These are phyloP conservation scores for Sipunculus nudus DNA, from an alignment of 2,888 invertebrate species.

Conservation along the genomic window DNA sequence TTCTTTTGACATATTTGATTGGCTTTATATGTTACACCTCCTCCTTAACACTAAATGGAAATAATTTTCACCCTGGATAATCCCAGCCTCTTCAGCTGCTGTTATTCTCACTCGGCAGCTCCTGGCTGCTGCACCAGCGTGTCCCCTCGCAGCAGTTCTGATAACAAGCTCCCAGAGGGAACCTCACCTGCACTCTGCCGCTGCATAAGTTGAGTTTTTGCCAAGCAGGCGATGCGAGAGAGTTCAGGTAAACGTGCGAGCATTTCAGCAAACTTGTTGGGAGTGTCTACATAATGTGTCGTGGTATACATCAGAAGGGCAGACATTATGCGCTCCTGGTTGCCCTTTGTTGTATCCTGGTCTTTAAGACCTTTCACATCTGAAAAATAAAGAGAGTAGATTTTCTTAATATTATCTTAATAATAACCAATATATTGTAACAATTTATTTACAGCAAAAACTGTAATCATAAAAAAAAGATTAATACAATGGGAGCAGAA, in stretches of 20 bases:
- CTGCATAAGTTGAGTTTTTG: constrained; percentile 74
- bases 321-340: constrained; percentile 92
- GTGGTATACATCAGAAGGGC: constrained; percentile 91
- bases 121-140: constrained; percentile 27
- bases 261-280: constrained; percentile 94
- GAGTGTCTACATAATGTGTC: constrained; percentile 89
- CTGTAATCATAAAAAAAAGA: no score
- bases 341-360: constrained; percentile 91
- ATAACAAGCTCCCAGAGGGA: constrained; percentile 90
- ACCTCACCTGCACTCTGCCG: constrained; percentile 90
- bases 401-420: background rate
- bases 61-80: no score
- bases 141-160: constrained; percentile 88
- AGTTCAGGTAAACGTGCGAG: constrained; percentile 92
- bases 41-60: no score
- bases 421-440: background rate
- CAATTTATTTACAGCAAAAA: no score
- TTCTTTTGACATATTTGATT: no score
- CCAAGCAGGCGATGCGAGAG: constrained; percentile 93
- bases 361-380: constrained; percentile 93
- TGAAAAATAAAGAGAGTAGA: constrained; percentile 58
- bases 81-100: no score
- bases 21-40: no score
- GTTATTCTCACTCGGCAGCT: no score
- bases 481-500: no score